Evolutionary conservation across 1,140 invertebrate species (phyloP), one percentile per base, ranked within the genome.

Genomic region (Brachionus sp.): DNA sequence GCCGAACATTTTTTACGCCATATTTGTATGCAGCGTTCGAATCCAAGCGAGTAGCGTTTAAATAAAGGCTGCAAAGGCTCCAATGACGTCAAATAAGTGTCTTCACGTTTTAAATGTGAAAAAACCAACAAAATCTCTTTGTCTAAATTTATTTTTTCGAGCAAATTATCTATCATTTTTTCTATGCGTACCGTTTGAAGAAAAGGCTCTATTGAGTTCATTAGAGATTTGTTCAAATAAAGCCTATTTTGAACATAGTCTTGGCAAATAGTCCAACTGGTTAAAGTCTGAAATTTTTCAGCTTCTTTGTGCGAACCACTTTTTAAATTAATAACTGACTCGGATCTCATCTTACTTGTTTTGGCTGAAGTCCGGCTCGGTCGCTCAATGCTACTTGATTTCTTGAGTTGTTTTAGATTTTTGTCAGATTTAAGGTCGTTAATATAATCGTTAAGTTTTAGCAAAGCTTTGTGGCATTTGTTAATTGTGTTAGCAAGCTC

Each of bases 1-100:
- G 77, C 77, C 12, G 77, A 80, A 50, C 77, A 80, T 62, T 80
- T 80, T 66, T 66, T 80, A 1, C 77, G 19, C 77, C 77, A 80
- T 42, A 80, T 80, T 62, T 80, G 77, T 39, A 80, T 80, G 16
- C 77, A 80, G 3, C 80, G 13, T 25, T 82, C 80, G 29, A 66
- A 82, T 12, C 57, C 80, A 0, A 82, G 39, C 12, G 80, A 53
- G 33, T 66, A 82, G 19, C 80, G 57, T 46, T 53, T 82, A 44
- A 82, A 82, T 35, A 82, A 82, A 6, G 80, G 80, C 23, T 66
- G 23, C 39, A 82, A 53, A 33, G 80, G 57, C 33, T 82, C 80
- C 19, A 66, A 10, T 4, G 57, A 68, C 19, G 23, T 44, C 29
- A 82, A 42, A 25, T 82, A 57, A n/a, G 50, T 82, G 13, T 82